A percentile compares a stretch with the other conserved stretches of the same genome.
phyloP scores from a whole-genome alignment of 2,888 invertebrate species.

The Idaea aversata region DNA sequence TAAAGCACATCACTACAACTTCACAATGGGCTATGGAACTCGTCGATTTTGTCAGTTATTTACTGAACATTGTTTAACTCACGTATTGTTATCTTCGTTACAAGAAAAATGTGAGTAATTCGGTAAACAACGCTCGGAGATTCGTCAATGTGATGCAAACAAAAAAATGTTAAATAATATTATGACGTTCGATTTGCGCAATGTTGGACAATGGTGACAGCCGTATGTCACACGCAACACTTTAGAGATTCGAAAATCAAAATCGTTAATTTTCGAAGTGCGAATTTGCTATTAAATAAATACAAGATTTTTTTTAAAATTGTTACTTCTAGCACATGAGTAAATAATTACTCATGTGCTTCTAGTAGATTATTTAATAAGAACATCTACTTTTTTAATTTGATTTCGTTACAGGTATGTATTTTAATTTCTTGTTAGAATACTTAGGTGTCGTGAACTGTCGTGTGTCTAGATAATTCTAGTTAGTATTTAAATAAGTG shows the following conservation, averaged over 20 bases:
- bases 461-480: conserved; percentile 2
- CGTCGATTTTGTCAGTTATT: conserved; percentile 12
- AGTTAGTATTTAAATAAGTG: conserved; percentile 52
- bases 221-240: background rate
- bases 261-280: background rate
- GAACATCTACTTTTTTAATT: too few species aligned
- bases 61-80: background rate
- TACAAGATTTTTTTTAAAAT: too few species aligned
- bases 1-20: conserved; percentile 7
- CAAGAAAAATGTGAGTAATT: conserved; percentile 37
- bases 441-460: background rate
- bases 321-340: too few species aligned
- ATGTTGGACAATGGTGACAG: conserved; percentile 10
- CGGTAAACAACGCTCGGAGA: conserved; percentile 32
- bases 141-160: conserved; percentile 14
- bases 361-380: too few species aligned
- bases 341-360: too few species aligned
- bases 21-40: conserved; percentile 11
- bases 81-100: conserved; percentile 26
- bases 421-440: background rate
- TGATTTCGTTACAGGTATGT: too few species aligned
- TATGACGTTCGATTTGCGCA: conserved; percentile 18
- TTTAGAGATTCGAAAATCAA: background rate
- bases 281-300: background rate
- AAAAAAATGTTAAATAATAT: conserved; percentile 20